Evolutionary conservation across 2,797 vertebrate species (phyloP), one percentile per base, ranked within the genome.

Genomic region (Myotis planiceps): DNA sequence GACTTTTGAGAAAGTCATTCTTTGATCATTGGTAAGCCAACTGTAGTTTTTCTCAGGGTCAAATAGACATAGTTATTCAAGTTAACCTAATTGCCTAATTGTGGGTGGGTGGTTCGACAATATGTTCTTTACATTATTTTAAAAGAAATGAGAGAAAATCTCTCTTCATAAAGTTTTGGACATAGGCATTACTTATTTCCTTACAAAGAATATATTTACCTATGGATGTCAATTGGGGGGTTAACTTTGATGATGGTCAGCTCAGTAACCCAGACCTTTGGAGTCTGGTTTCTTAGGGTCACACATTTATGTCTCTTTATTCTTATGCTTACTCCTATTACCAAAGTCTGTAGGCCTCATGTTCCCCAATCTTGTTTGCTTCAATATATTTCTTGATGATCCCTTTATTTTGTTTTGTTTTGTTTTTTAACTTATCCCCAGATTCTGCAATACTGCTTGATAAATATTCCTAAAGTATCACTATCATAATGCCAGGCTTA

Each of bases 1-100:
- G 32, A 18, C 34, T 92, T 94, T 95, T 78, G 60, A 87, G 66
- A 87, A 92, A 66, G 78, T 86, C 29, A 47, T 69, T 84, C 29
- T 91, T 69, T 89, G 85, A 49, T 68, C 42, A 47, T 51, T 25
- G 25, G 72, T 87, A 88, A n/a, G 14, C 1, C 16, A 76, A 66
- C 3, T 84, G 19, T 47, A 63, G 47, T 82, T 95, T 94, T 89
- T 53, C 32, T 97, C 9, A 47, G 58, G n/a, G 68, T 88, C 63
- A 90, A 72, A 94, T 27, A 87, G 32, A 69, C 13, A 14, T 4
- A 51, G 27, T 86, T 79, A 83, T 80, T 14, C 27, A 60, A 66
- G 63, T 90, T 85, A 84, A 72, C 39, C 65, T 37, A 25, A 95
- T 55, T 76, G 63, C 15, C 3, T 88, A 58, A 75, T 55, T 88